phyloP scores from a whole-genome alignment of 2,113 vertebrate species.

The Hyperoodon ampullatus region DNA sequence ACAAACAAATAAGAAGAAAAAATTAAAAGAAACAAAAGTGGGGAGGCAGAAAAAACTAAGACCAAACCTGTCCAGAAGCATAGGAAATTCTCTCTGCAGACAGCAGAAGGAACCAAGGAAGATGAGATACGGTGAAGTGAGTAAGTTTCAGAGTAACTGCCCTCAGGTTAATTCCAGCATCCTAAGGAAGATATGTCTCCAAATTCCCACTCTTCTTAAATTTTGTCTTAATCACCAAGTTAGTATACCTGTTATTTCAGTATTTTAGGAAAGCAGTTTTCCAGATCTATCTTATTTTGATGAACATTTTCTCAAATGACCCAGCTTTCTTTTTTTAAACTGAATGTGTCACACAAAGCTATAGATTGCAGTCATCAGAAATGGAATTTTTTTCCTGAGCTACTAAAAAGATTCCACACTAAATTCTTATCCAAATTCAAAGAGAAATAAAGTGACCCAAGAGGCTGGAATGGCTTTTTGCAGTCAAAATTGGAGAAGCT shows the following conservation, averaged over 20 bases:
- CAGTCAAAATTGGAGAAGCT: not conserved
- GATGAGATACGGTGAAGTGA: not conserved
- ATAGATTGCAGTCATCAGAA: slow-evolving; percentile 32
- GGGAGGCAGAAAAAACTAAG: not conserved
- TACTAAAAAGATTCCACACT: slow-evolving; percentile 14
- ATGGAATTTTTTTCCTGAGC: not conserved
- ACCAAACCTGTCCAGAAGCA: not conserved
- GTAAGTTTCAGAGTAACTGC: not conserved
- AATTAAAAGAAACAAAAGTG: not conserved
- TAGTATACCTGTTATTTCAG: not conserved
- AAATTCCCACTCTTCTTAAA: not conserved
- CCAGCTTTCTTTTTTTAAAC: slow-evolving; percentile 9
- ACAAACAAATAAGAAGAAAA: not conserved
- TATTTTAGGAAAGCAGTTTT: slow-evolving; percentile 36
- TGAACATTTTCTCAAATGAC: slow-evolving; percentile 32
- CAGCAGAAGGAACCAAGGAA: not conserved
- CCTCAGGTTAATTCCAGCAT: not conserved
- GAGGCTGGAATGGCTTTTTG: not conserved
- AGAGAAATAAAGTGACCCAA: not conserved
- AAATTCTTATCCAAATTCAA: slow-evolving; percentile 19
- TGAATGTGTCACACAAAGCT: slow-evolving; percentile 13
- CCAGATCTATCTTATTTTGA: not conserved
- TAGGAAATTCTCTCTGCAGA: not conserved
- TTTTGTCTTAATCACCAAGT: not conserved
- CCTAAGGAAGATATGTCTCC: not conserved